Percentiles rank a stretch among this genome's conserved stretches.
Evolutionary conservation across 2,888 invertebrate species (phyloP).

Genomic region (Parnassius mnemosyne): DNA sequence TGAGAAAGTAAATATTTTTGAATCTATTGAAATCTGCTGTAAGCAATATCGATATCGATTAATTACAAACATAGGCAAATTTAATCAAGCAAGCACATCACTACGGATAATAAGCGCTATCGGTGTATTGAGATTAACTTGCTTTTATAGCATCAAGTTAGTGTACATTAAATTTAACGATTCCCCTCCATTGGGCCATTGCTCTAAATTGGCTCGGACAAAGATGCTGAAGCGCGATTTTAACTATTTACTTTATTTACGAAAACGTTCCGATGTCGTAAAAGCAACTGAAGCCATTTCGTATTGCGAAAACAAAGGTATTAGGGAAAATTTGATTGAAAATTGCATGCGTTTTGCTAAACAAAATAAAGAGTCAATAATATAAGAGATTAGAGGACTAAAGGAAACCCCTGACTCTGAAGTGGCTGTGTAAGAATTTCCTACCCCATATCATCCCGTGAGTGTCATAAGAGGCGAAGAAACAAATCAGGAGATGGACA

Average conservation of each 20-base stretch:
- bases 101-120: constrained; percentile 73
- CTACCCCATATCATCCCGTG: no score
- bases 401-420: no score
- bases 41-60: constrained; percentile 18
- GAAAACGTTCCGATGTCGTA: constrained; percentile 27
- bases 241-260: constrained; percentile 52
- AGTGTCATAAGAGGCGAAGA: no score
- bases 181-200: constrained; percentile 66
- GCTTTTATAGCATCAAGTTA: constrained; percentile 75
- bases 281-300: constrained; percentile 14
- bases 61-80: constrained; percentile 18
- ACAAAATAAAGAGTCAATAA: no score
- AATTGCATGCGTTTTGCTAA: not conserved
- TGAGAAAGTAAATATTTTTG: no score
- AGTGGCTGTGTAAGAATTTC: no score
- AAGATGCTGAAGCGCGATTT: constrained; percentile 59
- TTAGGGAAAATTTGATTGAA: constrained; percentile 7
- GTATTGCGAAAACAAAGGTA: constrained; percentile 25
- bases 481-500: no score
- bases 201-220: constrained; percentile 68
- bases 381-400: no score
- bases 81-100: constrained; percentile 38
- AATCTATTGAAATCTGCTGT: no score
- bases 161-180: constrained; percentile 78
- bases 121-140: constrained; percentile 79